Percentiles rank a stretch among this genome's conserved stretches.
phyloP scores from a whole-genome alignment of 1,140 invertebrate species.

The Radopholus similis region DNA sequence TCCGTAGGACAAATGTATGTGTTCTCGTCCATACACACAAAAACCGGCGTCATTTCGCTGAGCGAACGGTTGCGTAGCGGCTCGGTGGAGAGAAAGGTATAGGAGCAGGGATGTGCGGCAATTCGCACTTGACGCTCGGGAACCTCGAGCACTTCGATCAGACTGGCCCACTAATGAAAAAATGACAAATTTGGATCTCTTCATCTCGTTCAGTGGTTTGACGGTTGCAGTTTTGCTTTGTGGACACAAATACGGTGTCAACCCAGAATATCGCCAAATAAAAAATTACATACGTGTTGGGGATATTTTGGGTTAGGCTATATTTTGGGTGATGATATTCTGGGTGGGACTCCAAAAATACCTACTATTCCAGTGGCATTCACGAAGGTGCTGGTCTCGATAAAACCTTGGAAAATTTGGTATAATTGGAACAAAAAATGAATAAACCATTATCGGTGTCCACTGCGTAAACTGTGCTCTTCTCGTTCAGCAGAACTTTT shows the following conservation, averaged over 20 bases:
- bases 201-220: too few species aligned
- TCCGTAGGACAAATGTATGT: conserved; percentile 43
- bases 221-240: too few species aligned
- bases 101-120: conserved; percentile 54
- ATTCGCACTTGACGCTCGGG: conserved; percentile 47
- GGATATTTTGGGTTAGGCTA: too few species aligned
- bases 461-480: conserved; percentile 65
- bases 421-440: neutral
- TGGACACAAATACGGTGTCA: too few species aligned
- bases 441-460: conserved; percentile 63
- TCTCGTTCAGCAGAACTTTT: conserved; percentile 60
- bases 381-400: conserved; percentile 67
- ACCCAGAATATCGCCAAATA: too few species aligned
- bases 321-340: neutral
- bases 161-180: conserved; percentile 47
- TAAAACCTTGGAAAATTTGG: conserved; percentile 34
- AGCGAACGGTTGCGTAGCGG: conserved; percentile 25
- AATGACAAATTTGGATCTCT: neutral
- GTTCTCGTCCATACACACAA: conserved; percentile 44
- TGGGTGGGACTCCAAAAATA: neutral
- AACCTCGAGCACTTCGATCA: conserved; percentile 39
- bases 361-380: conserved; percentile 67
- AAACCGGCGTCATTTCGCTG: conserved; percentile 40
- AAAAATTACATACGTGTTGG: too few species aligned
- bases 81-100: conserved; percentile 48